Base-by-base conservation (phyloP, 2,113 vertebrate genomes). In the Anarrhichthys ocellatus region DNA sequence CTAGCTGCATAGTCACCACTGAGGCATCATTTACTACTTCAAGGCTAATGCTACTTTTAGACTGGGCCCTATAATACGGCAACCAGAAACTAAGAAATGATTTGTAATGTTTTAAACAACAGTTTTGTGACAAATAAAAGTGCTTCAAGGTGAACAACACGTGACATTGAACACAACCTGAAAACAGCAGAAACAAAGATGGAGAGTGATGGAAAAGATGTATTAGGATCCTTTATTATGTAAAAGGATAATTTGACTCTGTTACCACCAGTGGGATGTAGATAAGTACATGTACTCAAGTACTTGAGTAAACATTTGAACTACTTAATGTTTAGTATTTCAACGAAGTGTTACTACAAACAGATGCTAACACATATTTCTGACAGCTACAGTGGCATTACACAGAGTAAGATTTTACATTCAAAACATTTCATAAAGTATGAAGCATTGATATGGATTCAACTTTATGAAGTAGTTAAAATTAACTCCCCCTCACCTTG, bases 101-200 rank as follows among this genome's bases (percentile, higher is more conserved):
- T 66, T 29, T 8, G 22, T 34, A 24, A 40, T 10, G 22, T 65
- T 65, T 42, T 40, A 15, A 64, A n/a, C 14, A n/a, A 20, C 6
- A 54, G 5, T 56, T 50, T 36, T 61, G 18, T 15, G 20, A 52
- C 14, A 20, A 52, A 20, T 22, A 52, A 46, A 17, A 63, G 14
- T 61, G 20, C 24, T n/a, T 24, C 8, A 48, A 29, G 59, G 5
- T 32, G 22, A 61, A 46, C 13, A 52, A 7, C 48, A 18, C 18
- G 44, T 72, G n/a, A 54, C 68, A 11, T 4, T 44, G 6, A 48
- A 62, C 15, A 62, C 9, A 2, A 48, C 1, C 24, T 32, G 24
- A 34, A 46, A 76, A 66, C 3, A 27, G 10, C 62, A 54, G 74
- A 68, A 68, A 67, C n/a, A 58, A 74, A 75, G 44, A 54, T 15